Base-by-base conservation (phyloP, 2,113 vertebrate species). In the Pica pica region DNA sequence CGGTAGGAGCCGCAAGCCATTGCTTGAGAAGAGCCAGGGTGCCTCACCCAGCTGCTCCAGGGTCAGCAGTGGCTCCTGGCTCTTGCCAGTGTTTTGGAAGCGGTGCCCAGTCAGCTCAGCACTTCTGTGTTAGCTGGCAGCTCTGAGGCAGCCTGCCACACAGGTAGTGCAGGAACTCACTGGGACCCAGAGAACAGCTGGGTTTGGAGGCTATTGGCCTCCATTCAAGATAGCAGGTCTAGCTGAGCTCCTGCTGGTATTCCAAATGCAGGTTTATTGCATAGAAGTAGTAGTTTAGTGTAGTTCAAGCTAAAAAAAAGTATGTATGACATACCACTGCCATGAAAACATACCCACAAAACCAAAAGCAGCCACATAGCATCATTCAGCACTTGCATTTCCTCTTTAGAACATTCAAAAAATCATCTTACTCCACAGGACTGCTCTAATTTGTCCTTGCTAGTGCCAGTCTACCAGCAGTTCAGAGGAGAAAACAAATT, bases 331-430 rank as follows among this genome's bases (percentile, higher is more conserved):
- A 81, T 78, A 81, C 44, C 41, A 71, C 39, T 78, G 56, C 35
- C 60, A 64, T 0, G 7, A 83, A 92, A 88, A 93, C 53, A 87
- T 56, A 53, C 47, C 76, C 69, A 92, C 91, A 94, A 95, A 97
- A 78, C 87, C 73, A 78, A 86, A 86, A 77, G 83, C 27, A 94
- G 71, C 79, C 83, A 77, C 79, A 83, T 31, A 47, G 18, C 15
- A 47, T 88, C 67, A 65, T 86, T 94, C 47, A 67, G 55, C 24
- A 52, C 42, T 70, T 74, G 59, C 42, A 46, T 90, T 96, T 96
- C 83, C 75, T 79, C 71, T 90, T 93, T 17, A 90, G 37, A 69
- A 39, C 60, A 50, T 80, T 78, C 44, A 77, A 5, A 55, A 68
- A 74, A 39, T 59, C 55, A 22, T 67, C 27, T 31, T 73, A 64